Conservation (phyloP, 2,888 invertebrate species). For the Epirrhoe tristata region DNA sequence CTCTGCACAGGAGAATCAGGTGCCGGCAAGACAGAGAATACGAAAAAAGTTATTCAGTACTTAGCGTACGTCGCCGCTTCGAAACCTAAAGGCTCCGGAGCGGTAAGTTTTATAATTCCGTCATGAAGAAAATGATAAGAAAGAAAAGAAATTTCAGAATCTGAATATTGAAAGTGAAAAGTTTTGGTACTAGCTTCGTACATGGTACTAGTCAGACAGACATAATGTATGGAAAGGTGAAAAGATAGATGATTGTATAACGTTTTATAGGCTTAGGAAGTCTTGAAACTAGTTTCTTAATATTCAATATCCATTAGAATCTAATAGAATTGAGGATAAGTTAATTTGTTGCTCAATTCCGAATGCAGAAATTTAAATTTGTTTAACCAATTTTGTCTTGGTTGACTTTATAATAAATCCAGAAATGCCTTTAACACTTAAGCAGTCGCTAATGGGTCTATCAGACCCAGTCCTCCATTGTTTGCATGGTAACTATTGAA, state of each 20-base stretch:
- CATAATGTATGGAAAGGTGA: not conserved
- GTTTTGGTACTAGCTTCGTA: too few relatives aligned
- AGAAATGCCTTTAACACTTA: slow-evolving; percentile 14
- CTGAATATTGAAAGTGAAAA: not conserved
- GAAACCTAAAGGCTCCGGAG: slow-evolving; percentile 95
- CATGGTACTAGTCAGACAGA: not conserved
- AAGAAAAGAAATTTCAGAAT: not conserved
- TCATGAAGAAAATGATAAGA: not conserved
- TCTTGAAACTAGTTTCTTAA: not conserved
- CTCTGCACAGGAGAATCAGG: slow-evolving; percentile 99
- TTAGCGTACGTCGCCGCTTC: slow-evolving; percentile 99
- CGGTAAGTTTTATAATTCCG: slow-evolving; percentile 87
- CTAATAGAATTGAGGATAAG: not conserved
- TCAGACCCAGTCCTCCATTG: too few relatives aligned
- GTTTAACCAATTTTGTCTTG: not conserved
- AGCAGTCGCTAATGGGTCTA: too few relatives aligned
- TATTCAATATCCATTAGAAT: not conserved
- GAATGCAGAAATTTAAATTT: slow-evolving; percentile 6
- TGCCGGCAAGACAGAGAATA: slow-evolving; percentile 99
- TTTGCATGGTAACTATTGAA: too few relatives aligned
- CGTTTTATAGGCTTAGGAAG: not conserved
- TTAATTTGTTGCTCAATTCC: slow-evolving; percentile 3
- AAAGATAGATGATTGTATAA: not conserved
- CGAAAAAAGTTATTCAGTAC: slow-evolving; percentile 99
- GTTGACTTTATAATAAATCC: slow-evolving; percentile 23